Evolutionary conservation across 2,888 invertebrate genomes (phyloP).

Genomic region (Polia nebulosa): DNA sequence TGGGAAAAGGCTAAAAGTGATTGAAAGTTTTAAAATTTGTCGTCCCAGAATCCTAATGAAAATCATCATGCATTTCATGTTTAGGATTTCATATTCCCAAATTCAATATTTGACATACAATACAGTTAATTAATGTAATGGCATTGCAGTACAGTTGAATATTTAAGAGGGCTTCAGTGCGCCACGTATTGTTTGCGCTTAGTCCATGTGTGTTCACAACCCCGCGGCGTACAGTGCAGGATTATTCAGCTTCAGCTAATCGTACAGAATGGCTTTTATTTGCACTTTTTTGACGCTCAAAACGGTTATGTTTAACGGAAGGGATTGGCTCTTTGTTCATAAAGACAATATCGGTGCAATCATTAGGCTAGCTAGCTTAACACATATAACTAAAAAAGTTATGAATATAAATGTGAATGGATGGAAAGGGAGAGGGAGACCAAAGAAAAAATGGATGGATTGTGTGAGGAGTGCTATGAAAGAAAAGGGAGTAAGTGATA

Average conservation of each 20-base stretch:
- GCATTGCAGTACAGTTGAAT: constrained; percentile 53
- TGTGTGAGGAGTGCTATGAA: too few relatives aligned
- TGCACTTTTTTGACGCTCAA: background rate
- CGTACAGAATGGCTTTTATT: constrained; percentile 24
- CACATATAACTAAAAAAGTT: too few relatives aligned
- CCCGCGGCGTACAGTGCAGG: constrained; percentile 56
- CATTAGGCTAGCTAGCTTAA: too few relatives aligned
- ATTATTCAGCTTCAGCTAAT: constrained; percentile 71
- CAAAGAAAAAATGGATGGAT: too few relatives aligned
- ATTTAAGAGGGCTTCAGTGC: constrained; percentile 41
- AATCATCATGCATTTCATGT: too few relatives aligned
- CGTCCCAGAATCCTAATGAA: too few relatives aligned
- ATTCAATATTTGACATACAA: constrained; percentile 16
- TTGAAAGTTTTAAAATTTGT: too few relatives aligned
- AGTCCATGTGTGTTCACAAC: constrained; percentile 49
- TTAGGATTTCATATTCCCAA: background rate
- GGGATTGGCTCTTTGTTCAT: background rate
- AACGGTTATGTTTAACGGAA: background rate
- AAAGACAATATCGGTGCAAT: background rate
- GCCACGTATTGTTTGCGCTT: constrained; percentile 51
- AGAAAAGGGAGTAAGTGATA: too few relatives aligned
- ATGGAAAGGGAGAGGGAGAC: too few relatives aligned
- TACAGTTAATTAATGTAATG: constrained; percentile 50
- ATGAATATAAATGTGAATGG: too few relatives aligned
- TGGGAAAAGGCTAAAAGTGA: too few relatives aligned